Evolutionary conservation across 2,113 vertebrate species (phyloP).

Genomic region (Lagenorhynchus albirostris): DNA sequence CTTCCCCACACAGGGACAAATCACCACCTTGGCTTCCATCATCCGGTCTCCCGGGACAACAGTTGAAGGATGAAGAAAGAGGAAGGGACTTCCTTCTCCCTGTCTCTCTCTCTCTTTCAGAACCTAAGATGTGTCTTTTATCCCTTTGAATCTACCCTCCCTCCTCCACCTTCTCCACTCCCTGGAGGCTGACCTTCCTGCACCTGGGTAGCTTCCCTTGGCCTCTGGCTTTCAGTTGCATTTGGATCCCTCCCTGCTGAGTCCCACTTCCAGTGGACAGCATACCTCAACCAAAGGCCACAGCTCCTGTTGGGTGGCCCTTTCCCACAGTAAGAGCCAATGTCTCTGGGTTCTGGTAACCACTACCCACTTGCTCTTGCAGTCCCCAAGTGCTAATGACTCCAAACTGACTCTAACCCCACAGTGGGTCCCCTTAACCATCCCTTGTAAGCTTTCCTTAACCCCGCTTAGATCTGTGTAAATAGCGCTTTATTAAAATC

Average conservation of each 20-base stretch:
- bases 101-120: neutral
- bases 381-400: neutral
- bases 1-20: neutral
- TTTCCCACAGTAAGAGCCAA: neutral
- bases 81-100: neutral
- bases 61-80: neutral
- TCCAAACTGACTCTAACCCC: neutral
- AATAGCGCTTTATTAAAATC: constrained; percentile 40
- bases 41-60: neutral
- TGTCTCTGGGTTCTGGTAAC: neutral
- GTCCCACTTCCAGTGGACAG: neutral
- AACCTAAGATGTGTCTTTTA: neutral
- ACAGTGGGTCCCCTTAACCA: neutral
- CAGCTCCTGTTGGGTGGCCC: neutral
- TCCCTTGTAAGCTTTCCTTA: neutral
- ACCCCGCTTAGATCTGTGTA: constrained; percentile 7
- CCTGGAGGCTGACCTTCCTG: neutral
- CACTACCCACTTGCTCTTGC: neutral
- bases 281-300: neutral
- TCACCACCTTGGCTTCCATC: neutral
- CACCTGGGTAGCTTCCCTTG: neutral
- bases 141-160: neutral
- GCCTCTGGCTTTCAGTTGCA: neutral
- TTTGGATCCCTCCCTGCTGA: neutral
- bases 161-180: neutral